phyloP scores from a whole-genome alignment of 2,113 vertebrate species.

The Gallinago media region DNA sequence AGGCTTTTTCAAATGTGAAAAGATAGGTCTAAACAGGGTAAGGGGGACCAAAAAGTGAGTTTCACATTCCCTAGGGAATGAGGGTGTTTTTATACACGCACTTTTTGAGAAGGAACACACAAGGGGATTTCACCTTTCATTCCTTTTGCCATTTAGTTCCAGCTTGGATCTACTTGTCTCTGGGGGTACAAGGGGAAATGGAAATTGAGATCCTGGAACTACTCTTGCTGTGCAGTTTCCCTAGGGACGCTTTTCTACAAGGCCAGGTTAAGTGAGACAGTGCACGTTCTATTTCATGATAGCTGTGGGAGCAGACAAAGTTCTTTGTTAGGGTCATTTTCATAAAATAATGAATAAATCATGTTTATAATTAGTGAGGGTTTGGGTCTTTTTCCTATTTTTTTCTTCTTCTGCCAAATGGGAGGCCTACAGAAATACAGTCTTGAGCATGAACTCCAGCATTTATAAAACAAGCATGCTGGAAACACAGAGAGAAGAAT shows the following conservation, averaged over 20 bases:
- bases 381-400: fast-evolving
- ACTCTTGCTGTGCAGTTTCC: not conserved
- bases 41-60: not conserved
- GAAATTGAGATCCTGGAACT: not conserved
- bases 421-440: not conserved
- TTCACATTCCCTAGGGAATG: not conserved
- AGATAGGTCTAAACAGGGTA: not conserved
- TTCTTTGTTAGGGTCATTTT: not conserved
- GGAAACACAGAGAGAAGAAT: not conserved
- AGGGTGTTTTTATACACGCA: not conserved
- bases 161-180: not conserved
- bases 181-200: not conserved
- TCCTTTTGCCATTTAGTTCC: not conserved
- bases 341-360: not conserved
- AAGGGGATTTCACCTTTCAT: slow-evolving; percentile 6
- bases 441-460: not conserved
- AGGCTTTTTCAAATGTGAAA: not conserved
- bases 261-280: not conserved
- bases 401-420: not conserved
- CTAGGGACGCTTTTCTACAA: not conserved
- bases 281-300: not conserved
- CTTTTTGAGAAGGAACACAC: not conserved
- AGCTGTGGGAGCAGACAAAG: not conserved
- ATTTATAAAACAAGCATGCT: not conserved
- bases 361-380: not conserved